phyloP scores from a whole-genome alignment of 2,888 invertebrate species.

The Eristalinus sepulchralis region DNA sequence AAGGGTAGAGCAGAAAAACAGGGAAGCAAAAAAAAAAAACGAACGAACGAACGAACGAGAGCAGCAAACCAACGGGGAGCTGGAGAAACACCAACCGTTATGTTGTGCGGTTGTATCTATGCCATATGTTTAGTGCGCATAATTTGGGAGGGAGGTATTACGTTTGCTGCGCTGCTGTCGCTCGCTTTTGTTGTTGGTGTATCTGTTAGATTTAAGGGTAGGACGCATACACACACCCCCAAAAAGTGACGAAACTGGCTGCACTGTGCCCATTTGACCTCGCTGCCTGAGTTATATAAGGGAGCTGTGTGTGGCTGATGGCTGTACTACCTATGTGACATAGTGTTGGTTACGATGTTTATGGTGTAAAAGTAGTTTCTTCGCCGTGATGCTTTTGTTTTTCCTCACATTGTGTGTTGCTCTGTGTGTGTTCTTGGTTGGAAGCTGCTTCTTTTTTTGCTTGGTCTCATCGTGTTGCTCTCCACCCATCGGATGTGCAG shows the following conservation, averaged over 20 bases:
- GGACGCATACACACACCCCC: conserved; percentile 64
- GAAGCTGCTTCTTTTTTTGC: conserved; percentile 8
- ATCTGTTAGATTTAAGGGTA: conserved; percentile 56
- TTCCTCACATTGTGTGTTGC: background rate
- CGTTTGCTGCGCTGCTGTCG: conserved; percentile 43
- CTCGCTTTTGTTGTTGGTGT: conserved; percentile 47
- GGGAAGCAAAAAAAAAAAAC: background rate
- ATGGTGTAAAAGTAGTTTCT: conserved; percentile 69
- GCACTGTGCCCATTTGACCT: conserved; percentile 69
- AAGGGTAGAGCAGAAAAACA: conserved; percentile 30
- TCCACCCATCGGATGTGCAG: conserved; percentile 50
- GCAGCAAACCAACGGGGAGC: conserved; percentile 9
- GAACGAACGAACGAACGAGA: conserved; percentile 17
- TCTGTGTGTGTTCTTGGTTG: conserved; percentile 4
- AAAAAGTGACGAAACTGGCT: conserved; percentile 57
- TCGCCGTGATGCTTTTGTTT: conserved; percentile 26
- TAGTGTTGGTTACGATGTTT: conserved; percentile 69
- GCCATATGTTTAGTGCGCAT: conserved; percentile 68
- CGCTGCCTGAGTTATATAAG: conserved; percentile 50
- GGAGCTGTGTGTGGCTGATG: conserved; percentile 41
- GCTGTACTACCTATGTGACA: conserved; percentile 55
- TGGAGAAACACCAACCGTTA: conserved; percentile 57
- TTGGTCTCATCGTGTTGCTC: conserved; percentile 46
- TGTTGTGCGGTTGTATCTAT: conserved; percentile 51
- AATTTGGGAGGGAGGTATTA: conserved; percentile 70